Conservation (phyloP, 2,113 vertebrate genomes). For the Oryzias woworae region DNA sequence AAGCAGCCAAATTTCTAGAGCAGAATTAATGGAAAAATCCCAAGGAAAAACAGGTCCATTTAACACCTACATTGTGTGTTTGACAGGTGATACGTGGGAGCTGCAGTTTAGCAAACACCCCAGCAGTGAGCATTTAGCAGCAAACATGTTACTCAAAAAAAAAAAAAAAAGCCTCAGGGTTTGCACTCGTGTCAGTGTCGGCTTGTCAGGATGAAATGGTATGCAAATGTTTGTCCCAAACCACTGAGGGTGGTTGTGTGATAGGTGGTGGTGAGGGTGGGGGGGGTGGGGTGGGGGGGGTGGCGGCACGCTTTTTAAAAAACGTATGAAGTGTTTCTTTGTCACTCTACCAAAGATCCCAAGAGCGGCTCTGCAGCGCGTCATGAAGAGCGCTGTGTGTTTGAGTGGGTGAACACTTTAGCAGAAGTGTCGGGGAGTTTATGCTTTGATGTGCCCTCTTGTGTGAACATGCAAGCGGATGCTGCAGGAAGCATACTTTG, state of each 20-base stretch:
- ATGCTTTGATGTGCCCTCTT: slow-evolving; percentile 39
- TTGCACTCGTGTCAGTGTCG: slow-evolving; percentile 15
- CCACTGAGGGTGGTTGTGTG: neutral
- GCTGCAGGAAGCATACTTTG: neutral
- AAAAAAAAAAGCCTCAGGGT: neutral
- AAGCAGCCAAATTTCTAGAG: neutral
- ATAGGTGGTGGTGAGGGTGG: neutral
- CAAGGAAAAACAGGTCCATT: neutral
- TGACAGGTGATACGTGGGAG: slow-evolving; percentile 36
- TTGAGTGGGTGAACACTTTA: slow-evolving; percentile 12
- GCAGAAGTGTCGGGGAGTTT: slow-evolving; percentile 7
- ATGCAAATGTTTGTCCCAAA: slow-evolving; percentile 5
- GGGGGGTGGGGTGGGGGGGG: neutral
- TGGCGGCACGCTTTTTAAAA: neutral
- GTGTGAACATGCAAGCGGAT: slow-evolving; percentile 8
- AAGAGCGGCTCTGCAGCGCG: slow-evolving; percentile 16
- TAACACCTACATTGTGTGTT: slow-evolving; percentile 14
- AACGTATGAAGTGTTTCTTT: neutral
- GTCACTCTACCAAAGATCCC: slow-evolving; percentile 10
- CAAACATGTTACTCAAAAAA: neutral
- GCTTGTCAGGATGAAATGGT: slow-evolving; percentile 19
- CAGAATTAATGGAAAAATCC: neutral
- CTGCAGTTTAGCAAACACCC: slow-evolving; percentile 25
- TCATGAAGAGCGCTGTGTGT: slow-evolving; percentile 11
- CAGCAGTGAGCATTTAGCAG: slow-evolving; percentile 21